Evolutionary conservation across 2,113 vertebrate genomes (phyloP), one percentile per base, ranked within the genome.

Genomic region (Calypte anna): DNA sequence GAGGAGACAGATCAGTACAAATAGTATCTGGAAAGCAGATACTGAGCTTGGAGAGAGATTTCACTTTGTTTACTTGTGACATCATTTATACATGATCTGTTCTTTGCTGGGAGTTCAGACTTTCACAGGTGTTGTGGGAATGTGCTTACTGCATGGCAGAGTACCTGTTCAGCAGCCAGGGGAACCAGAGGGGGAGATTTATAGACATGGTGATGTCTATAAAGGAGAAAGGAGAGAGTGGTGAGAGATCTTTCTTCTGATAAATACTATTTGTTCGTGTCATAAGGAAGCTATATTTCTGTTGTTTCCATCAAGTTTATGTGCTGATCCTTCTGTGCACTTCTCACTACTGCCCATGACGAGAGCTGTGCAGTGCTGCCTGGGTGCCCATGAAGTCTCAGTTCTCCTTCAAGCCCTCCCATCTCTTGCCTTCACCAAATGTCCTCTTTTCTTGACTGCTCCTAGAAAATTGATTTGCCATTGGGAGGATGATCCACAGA

Each of bases 171-270:
- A 86, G 54, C 44, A 58, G 36, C 28, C 25, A 27, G 50, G 21
- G 74, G 36, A 46, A 44, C 6, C 1, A 1, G 2, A 12, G 3
- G 2, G 9, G 7, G 4, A 51, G n/a, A 63, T 57, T 40, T 53
- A 61, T 0, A 1, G 14, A 27, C 6, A 3, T 0, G 0, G 22
- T n/a, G 67, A 38, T 38, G 36, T 38, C 36, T 38, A 38, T 38
- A 38, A 38, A 10, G 30, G 50, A 79, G 16, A 68, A 28, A 51
- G 24, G 14, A n/a, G 19, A 38, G 24, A 24, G n/a, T 1, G 1
- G 19, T 55, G 44, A n/a, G 28, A 58, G 33, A 78, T 2, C 22
- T 16, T 0, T 1, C 18, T 48, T 86, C 61, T 78, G 22, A 23
- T 69, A 63, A 69, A 48, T 28, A 9, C 23, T 57, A 9, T 46